A percentile compares a stretch with the other conserved stretches of the same genome.
Evolutionary conservation across 2,888 invertebrate genomes (phyloP).

Genomic region (Dryococelus australis): DNA sequence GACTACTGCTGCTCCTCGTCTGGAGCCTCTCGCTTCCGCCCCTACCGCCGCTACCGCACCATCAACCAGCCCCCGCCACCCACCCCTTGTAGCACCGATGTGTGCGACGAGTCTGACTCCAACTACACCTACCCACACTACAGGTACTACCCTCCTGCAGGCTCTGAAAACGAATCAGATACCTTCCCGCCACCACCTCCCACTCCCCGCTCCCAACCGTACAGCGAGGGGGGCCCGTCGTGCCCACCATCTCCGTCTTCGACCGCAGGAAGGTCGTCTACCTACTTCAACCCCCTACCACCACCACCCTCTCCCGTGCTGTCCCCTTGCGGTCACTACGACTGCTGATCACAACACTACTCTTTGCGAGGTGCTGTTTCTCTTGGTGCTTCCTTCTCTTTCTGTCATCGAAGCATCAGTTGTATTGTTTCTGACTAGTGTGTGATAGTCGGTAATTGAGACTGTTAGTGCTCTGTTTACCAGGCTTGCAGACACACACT

Average conservation of each 20-base stretch:
- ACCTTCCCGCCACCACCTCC: constrained; percentile 81
- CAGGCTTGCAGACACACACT: too few relatives aligned
- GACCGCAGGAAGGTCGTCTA: constrained; percentile 68
- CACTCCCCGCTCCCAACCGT: constrained; percentile 77
- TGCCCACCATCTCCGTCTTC: constrained; percentile 72
- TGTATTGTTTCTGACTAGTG: too few relatives aligned
- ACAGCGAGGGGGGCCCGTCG: constrained; percentile 71
- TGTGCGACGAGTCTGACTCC: constrained; percentile 88
- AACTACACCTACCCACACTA: constrained; percentile 64
- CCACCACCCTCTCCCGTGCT: constrained; percentile 88
- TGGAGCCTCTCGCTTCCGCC: constrained; percentile 69
- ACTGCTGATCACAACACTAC: too few relatives aligned
- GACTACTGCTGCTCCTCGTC: constrained; percentile 57
- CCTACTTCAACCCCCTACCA: constrained; percentile 80
- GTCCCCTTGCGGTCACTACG: constrained; percentile 46
- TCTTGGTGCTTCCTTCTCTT: too few relatives aligned
- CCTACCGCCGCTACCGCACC: constrained; percentile 77
- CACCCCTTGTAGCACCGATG: constrained; percentile 93
- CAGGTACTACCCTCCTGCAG: constrained; percentile 41
- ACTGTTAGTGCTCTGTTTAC: too few relatives aligned
- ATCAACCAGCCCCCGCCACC: constrained; percentile 90
- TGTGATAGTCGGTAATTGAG: too few relatives aligned
- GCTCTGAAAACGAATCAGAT: constrained; percentile 70
- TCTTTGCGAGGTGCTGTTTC: too few relatives aligned
- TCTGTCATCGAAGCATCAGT: too few relatives aligned